phyloP scores from a whole-genome alignment of 2,797 vertebrate species.

The Syngnathus acus region DNA sequence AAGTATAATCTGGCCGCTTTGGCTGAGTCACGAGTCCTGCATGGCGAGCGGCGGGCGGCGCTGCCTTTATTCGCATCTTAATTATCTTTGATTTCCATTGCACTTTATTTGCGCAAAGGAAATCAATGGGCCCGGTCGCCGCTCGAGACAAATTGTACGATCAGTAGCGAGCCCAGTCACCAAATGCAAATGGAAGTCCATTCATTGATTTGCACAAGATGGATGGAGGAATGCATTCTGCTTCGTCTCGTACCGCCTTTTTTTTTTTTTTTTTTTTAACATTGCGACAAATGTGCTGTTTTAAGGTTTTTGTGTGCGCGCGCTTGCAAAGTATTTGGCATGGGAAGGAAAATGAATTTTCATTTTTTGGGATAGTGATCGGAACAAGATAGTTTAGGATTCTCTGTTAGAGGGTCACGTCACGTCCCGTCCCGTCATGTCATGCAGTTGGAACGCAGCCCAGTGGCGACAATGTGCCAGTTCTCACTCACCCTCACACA shows the following conservation, averaged over 20 bases:
- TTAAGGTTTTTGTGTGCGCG: neutral
- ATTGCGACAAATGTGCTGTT: neutral
- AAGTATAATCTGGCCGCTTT: neutral
- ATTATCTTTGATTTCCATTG: conserved; percentile 7
- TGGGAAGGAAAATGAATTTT: neutral
- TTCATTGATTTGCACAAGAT: conserved; percentile 7
- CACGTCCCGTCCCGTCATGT: neutral
- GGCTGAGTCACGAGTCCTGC: neutral
- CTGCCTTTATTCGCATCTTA: conserved; percentile 11
- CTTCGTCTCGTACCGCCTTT: neutral
- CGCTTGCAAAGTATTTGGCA: neutral
- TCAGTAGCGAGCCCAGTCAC: neutral
- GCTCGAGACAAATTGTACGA: neutral
- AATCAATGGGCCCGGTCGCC: conserved; percentile 2
- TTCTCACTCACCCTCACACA: neutral
- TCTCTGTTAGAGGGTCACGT: neutral
- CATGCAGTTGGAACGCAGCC: neutral
- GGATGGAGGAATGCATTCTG: neutral
- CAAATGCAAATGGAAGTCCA: neutral
- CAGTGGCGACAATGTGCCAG: neutral
- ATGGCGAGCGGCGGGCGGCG: neutral
- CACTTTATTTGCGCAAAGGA: conserved; percentile 2
- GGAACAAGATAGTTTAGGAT: neutral
- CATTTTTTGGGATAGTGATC: too few species aligned
- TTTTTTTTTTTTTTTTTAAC: neutral